These are phyloP conservation scores for Siniperca scherzeri DNA, from an alignment of 2,797 vertebrate species.

Conservation along the genomic window DNA sequence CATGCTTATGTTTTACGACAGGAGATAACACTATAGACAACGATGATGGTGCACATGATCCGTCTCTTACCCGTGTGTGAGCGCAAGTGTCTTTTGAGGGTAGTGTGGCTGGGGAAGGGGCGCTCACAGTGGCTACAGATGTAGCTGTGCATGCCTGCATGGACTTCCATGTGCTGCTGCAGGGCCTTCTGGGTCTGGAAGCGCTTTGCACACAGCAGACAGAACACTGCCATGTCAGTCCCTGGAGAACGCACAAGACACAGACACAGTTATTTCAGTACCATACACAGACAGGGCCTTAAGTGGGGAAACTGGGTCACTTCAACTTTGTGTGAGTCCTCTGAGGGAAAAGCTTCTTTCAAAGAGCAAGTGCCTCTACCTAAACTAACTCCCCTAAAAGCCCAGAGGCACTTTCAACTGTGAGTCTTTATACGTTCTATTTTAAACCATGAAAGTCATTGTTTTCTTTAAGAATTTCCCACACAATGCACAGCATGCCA, in stretches of 20 bases:
- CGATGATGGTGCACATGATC: conserved; percentile 11
- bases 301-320: conserved; percentile 88
- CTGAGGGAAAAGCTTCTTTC: conserved; percentile 86
- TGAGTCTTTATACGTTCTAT: conserved; percentile 79
- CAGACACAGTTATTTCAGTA: conserved; percentile 86
- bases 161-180: conserved; percentile 99
- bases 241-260: conserved; percentile 87
- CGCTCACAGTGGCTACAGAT: conserved; percentile 99
- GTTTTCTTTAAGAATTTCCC: conserved; percentile 85
- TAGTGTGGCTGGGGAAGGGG: conserved; percentile 98
- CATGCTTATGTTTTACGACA: conserved; percentile 26
- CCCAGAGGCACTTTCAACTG: conserved; percentile 82
- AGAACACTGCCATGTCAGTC: conserved; percentile 99
- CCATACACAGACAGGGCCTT: conserved; percentile 84
- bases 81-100: conserved; percentile 97
- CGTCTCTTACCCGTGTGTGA: conserved; percentile 93
- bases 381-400: conserved; percentile 86
- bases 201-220: conserved; percentile 98
- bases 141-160: conserved; percentile 97
- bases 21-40: conserved; percentile 26
- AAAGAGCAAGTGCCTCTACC: conserved; percentile 86
- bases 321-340: conserved; percentile 87
- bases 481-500: conserved; percentile 83
- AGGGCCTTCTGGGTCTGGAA: conserved; percentile 99
- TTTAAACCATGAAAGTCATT: conserved; percentile 85